Evolutionary conservation across 2,113 vertebrate genomes (phyloP).

Genomic region (Rhineura floridana): DNA sequence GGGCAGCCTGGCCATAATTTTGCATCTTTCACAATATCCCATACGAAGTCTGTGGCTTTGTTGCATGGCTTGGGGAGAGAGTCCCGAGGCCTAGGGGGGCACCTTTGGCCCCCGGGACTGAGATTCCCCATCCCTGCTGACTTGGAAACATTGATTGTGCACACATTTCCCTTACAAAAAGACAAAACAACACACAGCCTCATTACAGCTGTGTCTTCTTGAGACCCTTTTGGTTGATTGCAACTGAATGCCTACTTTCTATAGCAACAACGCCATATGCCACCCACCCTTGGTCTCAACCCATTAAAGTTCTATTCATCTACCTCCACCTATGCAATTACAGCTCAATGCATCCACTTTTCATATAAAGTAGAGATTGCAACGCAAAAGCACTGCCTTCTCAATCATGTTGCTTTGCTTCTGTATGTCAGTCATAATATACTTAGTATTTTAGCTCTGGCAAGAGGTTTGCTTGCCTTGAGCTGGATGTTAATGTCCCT

Average conservation of each 20-base stretch:
- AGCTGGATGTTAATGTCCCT: conserved; percentile 45
- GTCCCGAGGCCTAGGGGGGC: no score
- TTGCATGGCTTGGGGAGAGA: no score
- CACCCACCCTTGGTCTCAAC: background rate
- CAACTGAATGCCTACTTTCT: background rate
- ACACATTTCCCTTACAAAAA: background rate
- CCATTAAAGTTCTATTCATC: background rate
- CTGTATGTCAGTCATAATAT: conserved; percentile 12
- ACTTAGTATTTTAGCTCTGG: conserved; percentile 40
- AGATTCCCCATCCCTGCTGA: no score
- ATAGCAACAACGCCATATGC: background rate
- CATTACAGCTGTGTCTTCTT: background rate
- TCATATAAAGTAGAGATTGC: background rate
- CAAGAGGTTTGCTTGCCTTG: conserved; percentile 35
- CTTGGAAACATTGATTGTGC: background rate
- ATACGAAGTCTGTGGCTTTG: no score
- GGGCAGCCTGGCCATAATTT: no score
- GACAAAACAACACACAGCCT: background rate
- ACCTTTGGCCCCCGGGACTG: no score
- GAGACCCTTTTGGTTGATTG: background rate
- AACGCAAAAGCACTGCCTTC: background rate
- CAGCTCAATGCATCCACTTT: conserved; percentile 32
- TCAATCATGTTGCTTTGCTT: conserved; percentile 22
- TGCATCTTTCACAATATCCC: no score
- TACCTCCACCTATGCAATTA: conserved; percentile 47